Evolutionary conservation across 2,113 vertebrate species (phyloP).

Genomic region (Lophotis ruficrista): DNA sequence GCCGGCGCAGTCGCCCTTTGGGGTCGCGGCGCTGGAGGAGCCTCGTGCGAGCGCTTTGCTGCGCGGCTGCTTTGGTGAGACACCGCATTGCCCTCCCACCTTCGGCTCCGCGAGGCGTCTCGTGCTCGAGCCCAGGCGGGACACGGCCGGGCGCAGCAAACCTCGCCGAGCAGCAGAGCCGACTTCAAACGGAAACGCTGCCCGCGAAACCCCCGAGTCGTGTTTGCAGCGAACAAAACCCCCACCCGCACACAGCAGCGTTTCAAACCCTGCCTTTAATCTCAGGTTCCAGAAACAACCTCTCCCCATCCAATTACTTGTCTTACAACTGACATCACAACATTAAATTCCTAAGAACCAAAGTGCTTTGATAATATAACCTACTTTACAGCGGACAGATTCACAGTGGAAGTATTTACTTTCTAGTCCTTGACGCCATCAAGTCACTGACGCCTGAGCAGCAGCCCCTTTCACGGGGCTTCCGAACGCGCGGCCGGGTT

Average conservation of each 20-base stretch:
- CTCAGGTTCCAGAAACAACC: slow-evolving; percentile 42
- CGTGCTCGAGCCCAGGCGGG: accelerated
- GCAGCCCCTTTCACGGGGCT: background rate
- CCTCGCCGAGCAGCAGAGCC: background rate
- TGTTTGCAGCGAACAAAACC: background rate
- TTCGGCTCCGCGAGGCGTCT: background rate
- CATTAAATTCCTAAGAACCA: slow-evolving; percentile 57
- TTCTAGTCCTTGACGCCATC: background rate
- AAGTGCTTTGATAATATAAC: slow-evolving; percentile 23
- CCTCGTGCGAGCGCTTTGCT: background rate
- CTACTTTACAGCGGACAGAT: slow-evolving; percentile 23
- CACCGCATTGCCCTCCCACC: background rate
- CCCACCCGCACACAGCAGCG: background rate
- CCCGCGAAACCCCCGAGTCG: background rate
- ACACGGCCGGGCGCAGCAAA: background rate
- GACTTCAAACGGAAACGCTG: background rate
- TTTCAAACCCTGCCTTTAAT: slow-evolving; percentile 59
- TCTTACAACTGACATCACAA: slow-evolving; percentile 48
- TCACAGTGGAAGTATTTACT: background rate
- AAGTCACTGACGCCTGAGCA: background rate
- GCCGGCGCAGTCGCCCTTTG: accelerated
- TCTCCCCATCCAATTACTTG: slow-evolving; percentile 44
- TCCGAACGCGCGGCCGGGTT: background rate
- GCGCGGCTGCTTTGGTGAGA: background rate
- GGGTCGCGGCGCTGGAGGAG: accelerated